These are phyloP conservation scores for Aspiorhynchus laticeps DNA, from an alignment of 2,113 vertebrate genomes.

Conservation along the genomic window DNA sequence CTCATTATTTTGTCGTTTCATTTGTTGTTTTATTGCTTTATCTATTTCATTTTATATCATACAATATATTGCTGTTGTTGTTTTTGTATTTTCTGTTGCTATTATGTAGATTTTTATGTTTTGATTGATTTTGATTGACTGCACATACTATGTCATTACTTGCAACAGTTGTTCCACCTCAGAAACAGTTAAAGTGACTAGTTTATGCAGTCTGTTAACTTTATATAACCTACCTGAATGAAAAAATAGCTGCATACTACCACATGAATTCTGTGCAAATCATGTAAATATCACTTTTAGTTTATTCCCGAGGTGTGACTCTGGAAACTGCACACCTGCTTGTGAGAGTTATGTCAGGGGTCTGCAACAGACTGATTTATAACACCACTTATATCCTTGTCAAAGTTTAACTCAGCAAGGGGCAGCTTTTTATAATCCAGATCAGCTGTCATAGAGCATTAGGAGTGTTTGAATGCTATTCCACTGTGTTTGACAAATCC, in stretches of 20 bases:
- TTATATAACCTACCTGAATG: neutral
- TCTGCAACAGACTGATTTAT: neutral
- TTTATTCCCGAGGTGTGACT: neutral
- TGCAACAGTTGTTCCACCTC: neutral
- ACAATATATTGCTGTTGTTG: neutral
- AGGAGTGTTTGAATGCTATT: neutral
- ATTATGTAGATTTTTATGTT: neutral
- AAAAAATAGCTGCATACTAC: neutral
- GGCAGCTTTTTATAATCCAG: slow-evolving; percentile 5
- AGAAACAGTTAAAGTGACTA: neutral
- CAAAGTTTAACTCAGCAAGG: neutral
- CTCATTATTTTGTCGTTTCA: neutral
- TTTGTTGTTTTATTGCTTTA: neutral
- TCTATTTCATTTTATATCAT: neutral
- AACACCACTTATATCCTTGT: slow-evolving; percentile 21
- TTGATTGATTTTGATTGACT: neutral
- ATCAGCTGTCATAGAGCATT: neutral
- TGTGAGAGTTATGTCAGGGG: neutral
- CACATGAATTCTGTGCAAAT: neutral
- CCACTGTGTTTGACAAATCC: slow-evolving; percentile 8
- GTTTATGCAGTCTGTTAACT: neutral
- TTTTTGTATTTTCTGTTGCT: neutral
- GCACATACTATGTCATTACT: neutral
- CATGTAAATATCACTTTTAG: neutral
- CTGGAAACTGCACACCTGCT: neutral